Evolutionary conservation across 2,113 vertebrate species (phyloP), one percentile per base, ranked within the genome.

Genomic region (Calypte anna): DNA sequence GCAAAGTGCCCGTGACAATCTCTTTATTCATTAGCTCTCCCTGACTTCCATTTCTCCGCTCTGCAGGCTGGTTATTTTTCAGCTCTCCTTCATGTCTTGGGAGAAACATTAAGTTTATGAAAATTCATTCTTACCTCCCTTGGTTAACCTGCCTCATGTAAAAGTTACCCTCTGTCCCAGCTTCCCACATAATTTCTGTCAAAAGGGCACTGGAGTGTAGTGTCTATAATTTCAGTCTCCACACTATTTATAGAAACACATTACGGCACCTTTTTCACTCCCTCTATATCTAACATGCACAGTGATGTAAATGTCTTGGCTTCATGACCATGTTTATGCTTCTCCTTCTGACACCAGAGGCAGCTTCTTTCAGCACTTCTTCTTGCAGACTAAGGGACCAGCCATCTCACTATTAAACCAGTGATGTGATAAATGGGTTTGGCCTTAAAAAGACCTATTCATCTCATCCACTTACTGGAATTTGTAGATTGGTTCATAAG

Each of bases 71-170:
- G 20, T 62, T 86, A 61, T 77, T 91, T 90, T 91, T 51, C 13
- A 70, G 19, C 27, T 55, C 55, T 67, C 57, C 33, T 83, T 78
- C 48, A 55, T 43, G 33, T 67, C 68, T 81, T 77, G 51, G 57
- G 59, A 83, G 77, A 86, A 93, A 74, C 18, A 58, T 62, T 74
- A 91, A 50, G 19, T 62, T 91, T 86, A 77, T 77, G 68, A 86
- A 92, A 96, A 93, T 88, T 90, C 64, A 84, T 83, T 93, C 33
- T 73, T 92, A 73, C 58, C 28, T 92, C 76, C 43, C 44, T 81
- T 91, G 83, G 28, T 86, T 93, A 90, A 92, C 81, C 61, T 86
- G 16, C 88, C 20, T 77, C 73, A 73, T 19, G 82, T 78, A 78
- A 62, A 73, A 88, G 20, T 83, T 83, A 86, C 38, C 5, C 33